These are phyloP conservation scores for Drosophila rhopaloa DNA, from an alignment of 1,140 invertebrate species.

Conservation along the genomic window DNA sequence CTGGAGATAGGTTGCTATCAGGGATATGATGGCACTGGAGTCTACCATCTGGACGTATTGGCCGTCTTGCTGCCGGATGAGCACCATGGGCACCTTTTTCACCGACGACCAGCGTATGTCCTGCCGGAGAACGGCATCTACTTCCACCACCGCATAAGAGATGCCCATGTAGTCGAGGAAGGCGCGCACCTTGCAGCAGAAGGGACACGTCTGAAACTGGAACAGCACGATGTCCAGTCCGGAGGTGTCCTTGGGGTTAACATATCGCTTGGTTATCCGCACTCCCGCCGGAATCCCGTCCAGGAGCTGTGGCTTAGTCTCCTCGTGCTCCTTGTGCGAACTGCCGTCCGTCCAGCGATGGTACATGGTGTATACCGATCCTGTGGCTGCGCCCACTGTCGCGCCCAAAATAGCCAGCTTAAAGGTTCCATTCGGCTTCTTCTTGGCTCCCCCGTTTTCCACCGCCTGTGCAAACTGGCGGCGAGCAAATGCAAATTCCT, in stretches of 20 bases:
- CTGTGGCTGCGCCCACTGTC: slow-evolving; percentile 85
- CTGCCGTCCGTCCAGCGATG: slow-evolving; percentile 56
- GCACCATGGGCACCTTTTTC: slow-evolving; percentile 98
- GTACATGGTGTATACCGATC: slow-evolving; percentile 77
- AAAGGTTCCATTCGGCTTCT: slow-evolving; percentile 71
- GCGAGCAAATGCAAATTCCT: slow-evolving; percentile 23
- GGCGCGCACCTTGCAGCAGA: slow-evolving; percentile 98
- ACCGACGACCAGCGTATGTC: slow-evolving; percentile 97
- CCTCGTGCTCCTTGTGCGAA: slow-evolving; percentile 77
- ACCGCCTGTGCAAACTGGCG: slow-evolving; percentile 48
- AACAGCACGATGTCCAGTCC: slow-evolving; percentile 94
- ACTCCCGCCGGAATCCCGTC: slow-evolving; percentile 85
- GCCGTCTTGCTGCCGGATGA: slow-evolving; percentile 90
- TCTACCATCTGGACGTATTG: slow-evolving; percentile 95
- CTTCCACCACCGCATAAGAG: slow-evolving; percentile 98
- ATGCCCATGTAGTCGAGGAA: slow-evolving; percentile 97
- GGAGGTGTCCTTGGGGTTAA: slow-evolving; percentile 88
- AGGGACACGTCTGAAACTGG: slow-evolving; percentile 99
- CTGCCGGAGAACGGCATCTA: slow-evolving; percentile 91
- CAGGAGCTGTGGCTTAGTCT: slow-evolving; percentile 84
- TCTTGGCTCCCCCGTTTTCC: slow-evolving; percentile 2
- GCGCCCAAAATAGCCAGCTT: slow-evolving; percentile 86
- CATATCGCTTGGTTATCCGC: slow-evolving; percentile 86
- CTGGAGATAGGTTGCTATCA: slow-evolving; percentile 91
- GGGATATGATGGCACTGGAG: slow-evolving; percentile 96